Evolutionary conservation across 1,140 invertebrate species (phyloP).

Genomic region (Araneus ventricosus): DNA sequence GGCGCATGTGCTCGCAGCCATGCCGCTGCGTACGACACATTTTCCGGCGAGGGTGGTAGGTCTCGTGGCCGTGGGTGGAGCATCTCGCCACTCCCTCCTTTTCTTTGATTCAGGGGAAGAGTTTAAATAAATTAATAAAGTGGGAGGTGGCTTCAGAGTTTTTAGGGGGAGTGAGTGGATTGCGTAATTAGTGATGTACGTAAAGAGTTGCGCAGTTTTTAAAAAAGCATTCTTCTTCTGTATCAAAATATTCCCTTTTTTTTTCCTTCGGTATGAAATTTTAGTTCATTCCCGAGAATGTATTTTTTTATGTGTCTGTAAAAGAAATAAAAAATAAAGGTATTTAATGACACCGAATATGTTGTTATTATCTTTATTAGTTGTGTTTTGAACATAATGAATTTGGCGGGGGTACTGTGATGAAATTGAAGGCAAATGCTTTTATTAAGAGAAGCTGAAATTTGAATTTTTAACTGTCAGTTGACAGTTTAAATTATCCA

Average conservation of each 20-base stretch:
- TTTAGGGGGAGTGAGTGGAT: background rate
- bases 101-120: slow-evolving; percentile 10
- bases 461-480: no score
- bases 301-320: no score
- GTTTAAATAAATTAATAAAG: slow-evolving; percentile 70
- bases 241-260: no score
- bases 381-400: background rate
- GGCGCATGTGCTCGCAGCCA: slow-evolving; percentile 52
- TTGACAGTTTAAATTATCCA: no score
- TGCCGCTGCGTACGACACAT: slow-evolving; percentile 19
- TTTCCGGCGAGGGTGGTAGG: background rate
- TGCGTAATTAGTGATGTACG: slow-evolving; percentile 22
- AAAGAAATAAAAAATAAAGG: no score
- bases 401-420: no score
- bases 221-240: background rate
- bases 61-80: slow-evolving; percentile 45
- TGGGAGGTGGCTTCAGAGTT: slow-evolving; percentile 7
- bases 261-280: no score
- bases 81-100: background rate
- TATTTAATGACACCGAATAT: no score
- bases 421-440: no score
- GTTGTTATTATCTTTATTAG: background rate
- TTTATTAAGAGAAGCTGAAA: no score
- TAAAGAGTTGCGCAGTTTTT: background rate
- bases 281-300: no score